Evolutionary conservation across 2,888 invertebrate genomes (phyloP).

Genomic region (Stramonita haemastoma): DNA sequence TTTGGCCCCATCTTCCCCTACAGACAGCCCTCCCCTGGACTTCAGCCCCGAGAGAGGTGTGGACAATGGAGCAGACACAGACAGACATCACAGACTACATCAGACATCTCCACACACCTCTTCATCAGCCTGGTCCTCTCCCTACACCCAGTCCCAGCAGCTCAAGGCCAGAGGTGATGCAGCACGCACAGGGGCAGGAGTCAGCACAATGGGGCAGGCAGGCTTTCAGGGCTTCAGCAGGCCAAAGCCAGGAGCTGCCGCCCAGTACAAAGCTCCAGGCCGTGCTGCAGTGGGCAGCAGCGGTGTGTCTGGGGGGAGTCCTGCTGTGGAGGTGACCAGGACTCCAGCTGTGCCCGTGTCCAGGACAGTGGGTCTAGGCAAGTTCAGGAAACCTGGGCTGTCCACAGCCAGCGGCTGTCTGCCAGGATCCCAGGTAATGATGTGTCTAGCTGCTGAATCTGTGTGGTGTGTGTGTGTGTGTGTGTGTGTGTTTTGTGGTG

Average conservation of each 20-base stretch:
- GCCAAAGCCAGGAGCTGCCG: too few species aligned
- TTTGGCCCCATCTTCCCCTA: conserved; percentile 14
- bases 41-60: conserved; percentile 11
- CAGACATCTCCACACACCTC: neutral
- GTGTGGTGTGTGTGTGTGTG: too few species aligned
- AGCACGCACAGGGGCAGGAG: neutral
- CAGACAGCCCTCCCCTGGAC: conserved; percentile 40
- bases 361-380: conserved; percentile 32
- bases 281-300: neutral
- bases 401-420: neutral
- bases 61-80: neutral
- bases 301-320: neutral
- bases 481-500: too few species aligned
- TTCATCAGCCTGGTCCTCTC: neutral
- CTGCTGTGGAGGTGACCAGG: neutral
- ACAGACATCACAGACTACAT: neutral
- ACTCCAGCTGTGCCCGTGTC: neutral
- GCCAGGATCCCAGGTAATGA: conserved; percentile 18
- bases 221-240: neutral
- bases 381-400: conserved; percentile 28
- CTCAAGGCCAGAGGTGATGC: neutral
- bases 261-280: too few species aligned
- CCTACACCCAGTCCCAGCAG: neutral
- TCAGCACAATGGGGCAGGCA: neutral
- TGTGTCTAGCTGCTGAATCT: too few species aligned